Evolutionary conservation across 2,113 vertebrate genomes (phyloP), one percentile per base, ranked within the genome.

Genomic region (Amphiprion ocellaris): DNA sequence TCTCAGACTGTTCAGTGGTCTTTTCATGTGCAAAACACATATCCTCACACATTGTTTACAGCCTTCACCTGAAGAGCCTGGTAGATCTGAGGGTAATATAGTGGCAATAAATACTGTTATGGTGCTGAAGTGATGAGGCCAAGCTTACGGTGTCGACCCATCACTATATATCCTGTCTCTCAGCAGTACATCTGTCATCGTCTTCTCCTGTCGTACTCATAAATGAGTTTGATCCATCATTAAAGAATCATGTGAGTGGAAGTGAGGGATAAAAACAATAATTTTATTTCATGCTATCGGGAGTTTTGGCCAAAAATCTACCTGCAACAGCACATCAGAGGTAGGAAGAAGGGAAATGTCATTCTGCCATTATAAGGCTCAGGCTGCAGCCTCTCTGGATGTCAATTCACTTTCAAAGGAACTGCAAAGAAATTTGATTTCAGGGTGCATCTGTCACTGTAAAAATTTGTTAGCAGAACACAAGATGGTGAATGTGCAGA

Each of bases 331-430:
- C 49, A 58, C 19, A 56, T 62, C 66, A 54, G 75, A 53, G 21
- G 26, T 44, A 21, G 64, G 49, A 1, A 39, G 47, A 30, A 59
- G 30, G 39, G 17, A 50, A 59, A 50, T 12, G 65, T 69, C 64
- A 53, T 19, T 39, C 16, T 1, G 1, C 19, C 26, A 55, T 78
- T 28, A 28, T 15, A 6, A 41, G 14, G 37, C 60, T 58, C 14
- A 2, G 4, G 16, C 49, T 64, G n/a, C 64, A 30, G 24, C 61
- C 39, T 60, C 68, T 28, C 19, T 66, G 66, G 33, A 55, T 71
- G 46, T 53, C 59, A 55, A 81, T 68, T 79, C 69, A 70, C 83
- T 76, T 79, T 82, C 59, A 81, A 67, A 81, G 65, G 50, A 74
- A 58, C 41, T 39, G 58, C n/a, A 24, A 56, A 21, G 19, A 71